Conservation (phyloP, 2,113 vertebrate species). For the Dromiciops gliroides region DNA sequence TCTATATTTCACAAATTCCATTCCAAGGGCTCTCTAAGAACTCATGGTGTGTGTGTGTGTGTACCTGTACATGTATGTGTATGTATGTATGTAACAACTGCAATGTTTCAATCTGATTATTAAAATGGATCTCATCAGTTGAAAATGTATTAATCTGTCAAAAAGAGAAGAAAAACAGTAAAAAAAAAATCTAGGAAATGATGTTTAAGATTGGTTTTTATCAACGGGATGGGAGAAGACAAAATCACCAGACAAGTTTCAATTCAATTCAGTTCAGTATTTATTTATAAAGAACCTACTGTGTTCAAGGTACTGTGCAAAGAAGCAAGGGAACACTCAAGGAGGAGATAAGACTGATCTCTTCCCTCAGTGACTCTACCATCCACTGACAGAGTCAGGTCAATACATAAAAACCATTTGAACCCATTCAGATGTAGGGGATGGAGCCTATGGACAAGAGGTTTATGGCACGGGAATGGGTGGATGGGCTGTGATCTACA, state of each 20-base stretch:
- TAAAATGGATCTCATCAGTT: neutral
- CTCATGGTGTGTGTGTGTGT: neutral
- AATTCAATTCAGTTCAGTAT: neutral
- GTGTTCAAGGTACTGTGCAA: neutral
- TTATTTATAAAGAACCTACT: neutral
- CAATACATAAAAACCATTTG: too few relatives aligned
- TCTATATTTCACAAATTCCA: slow-evolving; percentile 11
- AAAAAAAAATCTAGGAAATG: neutral
- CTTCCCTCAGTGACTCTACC: neutral
- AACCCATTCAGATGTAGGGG: neutral
- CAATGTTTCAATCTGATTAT: slow-evolving; percentile 8
- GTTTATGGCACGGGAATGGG: neutral
- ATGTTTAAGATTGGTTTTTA: neutral
- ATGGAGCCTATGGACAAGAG: neutral
- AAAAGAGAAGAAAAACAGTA: neutral
- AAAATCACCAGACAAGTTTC: neutral
- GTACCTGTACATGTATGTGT: neutral
- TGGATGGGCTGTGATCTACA: too few relatives aligned
- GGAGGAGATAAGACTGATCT: neutral
- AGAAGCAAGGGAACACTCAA: neutral
- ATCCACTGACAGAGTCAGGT: too few relatives aligned
- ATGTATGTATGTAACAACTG: neutral
- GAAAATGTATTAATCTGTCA: neutral
- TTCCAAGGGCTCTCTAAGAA: neutral
- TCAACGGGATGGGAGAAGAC: neutral